phyloP scores from a whole-genome alignment of 2,113 vertebrate genomes.

The Pteruthius melanotis region DNA sequence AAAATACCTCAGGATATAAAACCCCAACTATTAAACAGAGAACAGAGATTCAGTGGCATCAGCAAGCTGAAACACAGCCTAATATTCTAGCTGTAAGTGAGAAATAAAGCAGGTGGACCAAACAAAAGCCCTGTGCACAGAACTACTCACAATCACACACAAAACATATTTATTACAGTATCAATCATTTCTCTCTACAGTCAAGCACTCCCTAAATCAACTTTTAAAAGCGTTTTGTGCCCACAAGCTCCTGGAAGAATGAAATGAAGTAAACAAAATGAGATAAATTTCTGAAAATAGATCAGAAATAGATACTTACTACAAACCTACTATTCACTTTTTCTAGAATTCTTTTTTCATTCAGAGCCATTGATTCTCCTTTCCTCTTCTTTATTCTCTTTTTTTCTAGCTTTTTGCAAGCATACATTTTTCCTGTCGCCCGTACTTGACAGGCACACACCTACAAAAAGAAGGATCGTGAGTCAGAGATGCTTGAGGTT shows the following conservation, averaged over 20 bases:
- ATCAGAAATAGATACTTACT: constrained; percentile 79
- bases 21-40: background rate
- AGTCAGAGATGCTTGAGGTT: background rate
- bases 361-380: constrained; percentile 91
- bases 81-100: background rate
- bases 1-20: background rate
- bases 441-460: constrained; percentile 93
- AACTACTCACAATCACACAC: background rate
- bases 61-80: background rate
- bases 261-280: background rate
- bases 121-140: background rate
- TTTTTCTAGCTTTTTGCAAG: constrained; percentile 95
- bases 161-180: background rate
- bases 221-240: background rate
- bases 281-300: background rate
- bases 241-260: background rate
- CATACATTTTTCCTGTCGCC: constrained; percentile 95
- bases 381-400: constrained; percentile 92
- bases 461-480: constrained; percentile 55
- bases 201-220: background rate
- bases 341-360: constrained; percentile 90
- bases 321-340: constrained; percentile 94
- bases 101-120: background rate
- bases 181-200: background rate
- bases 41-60: background rate